Evolutionary conservation across 2,888 invertebrate species (phyloP).

Genomic region (Pseudoips prasinana): DNA sequence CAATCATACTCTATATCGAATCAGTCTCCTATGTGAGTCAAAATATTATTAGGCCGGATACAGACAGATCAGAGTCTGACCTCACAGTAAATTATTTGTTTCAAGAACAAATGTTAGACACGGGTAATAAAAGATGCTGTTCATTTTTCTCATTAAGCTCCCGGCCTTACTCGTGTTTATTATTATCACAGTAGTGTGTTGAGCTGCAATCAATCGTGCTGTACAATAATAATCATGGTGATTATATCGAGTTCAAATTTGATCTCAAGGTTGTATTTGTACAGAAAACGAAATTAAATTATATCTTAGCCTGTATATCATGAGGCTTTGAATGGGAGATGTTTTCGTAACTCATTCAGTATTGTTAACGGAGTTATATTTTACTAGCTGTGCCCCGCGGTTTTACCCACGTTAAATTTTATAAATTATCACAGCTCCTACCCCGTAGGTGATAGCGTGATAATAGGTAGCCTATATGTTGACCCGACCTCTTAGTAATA

Average conservation of each 20-base stretch:
- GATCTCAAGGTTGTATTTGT: slow-evolving; percentile 35
- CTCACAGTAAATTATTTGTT: slow-evolving; percentile 32
- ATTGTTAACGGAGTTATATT: no score
- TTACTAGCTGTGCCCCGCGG: no score
- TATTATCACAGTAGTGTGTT: slow-evolving; percentile 26
- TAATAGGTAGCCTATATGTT: no score
- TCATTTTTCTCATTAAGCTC: slow-evolving; percentile 43
- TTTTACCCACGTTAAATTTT: no score
- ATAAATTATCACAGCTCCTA: no score
- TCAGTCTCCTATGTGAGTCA: slow-evolving; percentile 31
- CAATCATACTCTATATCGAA: slow-evolving; percentile 29
- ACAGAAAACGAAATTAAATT: no score
- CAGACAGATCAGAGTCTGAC: slow-evolving; percentile 25
- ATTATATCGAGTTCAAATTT: slow-evolving; percentile 36
- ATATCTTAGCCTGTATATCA: no score
- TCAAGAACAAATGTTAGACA: slow-evolving; percentile 53
- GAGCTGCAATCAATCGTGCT: slow-evolving; percentile 30
- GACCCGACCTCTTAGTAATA: no score
- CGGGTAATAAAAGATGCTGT: slow-evolving; percentile 51
- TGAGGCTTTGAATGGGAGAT: no score
- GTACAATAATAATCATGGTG: slow-evolving; percentile 31
- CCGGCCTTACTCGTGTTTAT: slow-evolving; percentile 41
- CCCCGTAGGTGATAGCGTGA: no score
- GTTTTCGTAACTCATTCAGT: no score
- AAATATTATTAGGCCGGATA: slow-evolving; percentile 24